phyloP scores from a whole-genome alignment of 2,797 vertebrate species.

The Pseudocheirus occidentalis region DNA sequence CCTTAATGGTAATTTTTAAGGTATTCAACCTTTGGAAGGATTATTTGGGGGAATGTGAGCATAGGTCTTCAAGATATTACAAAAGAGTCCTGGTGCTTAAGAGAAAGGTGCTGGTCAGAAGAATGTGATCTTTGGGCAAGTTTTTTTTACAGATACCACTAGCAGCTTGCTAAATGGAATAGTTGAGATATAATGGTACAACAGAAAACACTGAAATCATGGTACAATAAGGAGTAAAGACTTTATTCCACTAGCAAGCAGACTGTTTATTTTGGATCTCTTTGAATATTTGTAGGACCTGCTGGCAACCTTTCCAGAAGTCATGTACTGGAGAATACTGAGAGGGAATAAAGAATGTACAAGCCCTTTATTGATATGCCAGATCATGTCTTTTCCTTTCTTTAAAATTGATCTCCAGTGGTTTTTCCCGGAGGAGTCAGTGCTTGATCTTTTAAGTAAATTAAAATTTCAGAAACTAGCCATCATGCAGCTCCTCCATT shows the following conservation, averaged over 20 bases:
- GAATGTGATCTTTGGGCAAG: neutral
- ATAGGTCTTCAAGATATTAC: neutral
- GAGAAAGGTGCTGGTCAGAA: neutral
- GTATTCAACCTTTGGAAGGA: neutral
- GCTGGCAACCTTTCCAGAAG: neutral
- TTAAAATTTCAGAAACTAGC: neutral
- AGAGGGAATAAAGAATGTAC: neutral
- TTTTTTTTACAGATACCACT: neutral
- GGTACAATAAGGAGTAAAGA: neutral
- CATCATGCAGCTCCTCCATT: neutral
- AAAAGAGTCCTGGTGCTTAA: neutral
- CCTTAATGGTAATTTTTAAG: slow-evolving; percentile 1
- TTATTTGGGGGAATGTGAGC: neutral
- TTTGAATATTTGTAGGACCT: neutral
- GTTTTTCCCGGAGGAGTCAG: neutral
- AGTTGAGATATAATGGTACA: neutral
- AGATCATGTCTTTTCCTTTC: neutral
- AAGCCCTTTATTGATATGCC: neutral
- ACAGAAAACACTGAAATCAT: neutral
- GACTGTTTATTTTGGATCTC: neutral
- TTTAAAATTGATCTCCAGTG: neutral
- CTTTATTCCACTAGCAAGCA: neutral
- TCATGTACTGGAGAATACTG: neutral
- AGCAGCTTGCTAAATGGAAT: neutral
- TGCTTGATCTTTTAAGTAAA: neutral